Evolutionary conservation across 2,888 invertebrate species (phyloP), one percentile per base, ranked within the genome.

Genomic region (Pollenia labialis): DNA sequence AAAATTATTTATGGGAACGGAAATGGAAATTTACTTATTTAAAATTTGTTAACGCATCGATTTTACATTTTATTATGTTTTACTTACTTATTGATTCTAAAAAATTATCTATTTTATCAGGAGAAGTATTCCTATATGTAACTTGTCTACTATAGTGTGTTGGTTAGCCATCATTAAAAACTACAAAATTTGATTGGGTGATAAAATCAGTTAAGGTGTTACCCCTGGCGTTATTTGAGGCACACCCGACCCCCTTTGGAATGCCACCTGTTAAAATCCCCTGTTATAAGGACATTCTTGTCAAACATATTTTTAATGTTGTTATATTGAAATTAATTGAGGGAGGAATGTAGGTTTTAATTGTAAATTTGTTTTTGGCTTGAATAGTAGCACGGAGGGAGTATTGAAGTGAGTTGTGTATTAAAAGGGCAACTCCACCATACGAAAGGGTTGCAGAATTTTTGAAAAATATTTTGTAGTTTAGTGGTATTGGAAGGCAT

Each of bases 131-230:
- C n/a, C n/a, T n/a, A n/a, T n/a, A n/a, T n/a, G n/a, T n/a, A n/a
- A n/a, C n/a, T n/a, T 87, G 88, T 11, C 85, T 87, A 56, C 80
- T 85, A 48, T 85, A 83, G 68, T 88, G 84, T n/a, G 87, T 87
- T 1, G 88, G 85, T 1, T 75, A 74, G 12, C 87, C 82, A 46
- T 87, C 74, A 44, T 87, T 88, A 10, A 88, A 69, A 1, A 81
- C 8, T 18, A 60, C 52, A 16, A 74, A 69, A n/a, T 71, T 52
- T 4, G 85, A 83, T 44, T 85, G 75, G 32, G 48, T 71, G 2
- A 88, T 76, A 48, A 52, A 87, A 46, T 81, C 58, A 8, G 74
- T 11, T 8, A 85, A 9, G 10, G 46, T 68, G 12, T 74, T 81
- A 1, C 79, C 81, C 40, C 81, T 77, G 11, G 50, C 16, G 10